Evolutionary conservation across 2,113 vertebrate genomes (phyloP).

Genomic region (Polypterus bichir): DNA sequence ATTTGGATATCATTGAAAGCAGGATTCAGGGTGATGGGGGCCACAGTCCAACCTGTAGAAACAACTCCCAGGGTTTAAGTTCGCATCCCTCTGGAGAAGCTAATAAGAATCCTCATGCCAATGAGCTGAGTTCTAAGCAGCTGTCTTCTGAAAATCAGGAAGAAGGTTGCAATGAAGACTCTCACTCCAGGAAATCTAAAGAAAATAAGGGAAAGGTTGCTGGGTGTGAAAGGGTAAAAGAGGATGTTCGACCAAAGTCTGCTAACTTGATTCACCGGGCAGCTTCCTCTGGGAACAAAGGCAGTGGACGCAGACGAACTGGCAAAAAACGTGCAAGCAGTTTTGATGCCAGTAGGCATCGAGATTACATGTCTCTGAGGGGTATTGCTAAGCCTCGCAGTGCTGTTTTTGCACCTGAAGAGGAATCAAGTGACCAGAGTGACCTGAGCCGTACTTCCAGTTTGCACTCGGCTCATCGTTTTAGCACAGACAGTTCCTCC

Average conservation of each 20-base stretch:
- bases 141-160: slow-evolving; percentile 26
- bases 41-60: slow-evolving; percentile 13
- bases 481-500: slow-evolving; percentile 88
- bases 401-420: slow-evolving; percentile 71
- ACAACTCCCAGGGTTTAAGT: slow-evolving; percentile 41
- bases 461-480: slow-evolving; percentile 75
- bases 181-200: not conserved
- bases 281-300: slow-evolving; percentile 33
- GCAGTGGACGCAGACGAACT: slow-evolving; percentile 55
- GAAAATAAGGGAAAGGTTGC: slow-evolving; percentile 24
- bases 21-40: slow-evolving; percentile 60
- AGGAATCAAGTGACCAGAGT: slow-evolving; percentile 92
- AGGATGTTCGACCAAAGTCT: slow-evolving; percentile 59
- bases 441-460: slow-evolving; percentile 89
- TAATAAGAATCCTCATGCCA: slow-evolving; percentile 94
- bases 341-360: slow-evolving; percentile 85
- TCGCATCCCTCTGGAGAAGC: slow-evolving; percentile 77
- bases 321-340: slow-evolving; percentile 93
- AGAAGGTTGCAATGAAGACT: slow-evolving; percentile 29
- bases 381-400: slow-evolving; percentile 78
- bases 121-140: slow-evolving; percentile 64
- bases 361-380: slow-evolving; percentile 73
- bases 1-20: slow-evolving; percentile 41
- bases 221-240: slow-evolving; percentile 45
- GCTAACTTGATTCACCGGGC: slow-evolving; percentile 60